A percentile compares a stretch with the other conserved stretches of the same genome.
Conservation (phyloP, 2,888 invertebrate genomes). For the Oscheius sp. region DNA sequence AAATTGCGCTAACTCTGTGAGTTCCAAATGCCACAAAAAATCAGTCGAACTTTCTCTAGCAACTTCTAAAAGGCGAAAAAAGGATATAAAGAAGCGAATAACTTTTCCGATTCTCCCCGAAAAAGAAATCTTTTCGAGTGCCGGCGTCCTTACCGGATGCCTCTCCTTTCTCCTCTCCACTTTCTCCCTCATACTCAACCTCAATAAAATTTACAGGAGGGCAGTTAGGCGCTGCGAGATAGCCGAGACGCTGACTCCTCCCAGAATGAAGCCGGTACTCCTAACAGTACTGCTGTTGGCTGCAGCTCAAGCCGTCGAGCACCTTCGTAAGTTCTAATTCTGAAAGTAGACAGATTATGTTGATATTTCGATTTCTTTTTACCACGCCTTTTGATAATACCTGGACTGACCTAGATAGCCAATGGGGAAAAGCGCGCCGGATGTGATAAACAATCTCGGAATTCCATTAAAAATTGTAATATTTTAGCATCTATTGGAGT, state of each 20-base stretch:
- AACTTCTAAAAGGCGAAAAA: no score
- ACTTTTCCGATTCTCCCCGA: constrained; percentile 1
- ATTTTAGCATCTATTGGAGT: constrained; percentile 57
- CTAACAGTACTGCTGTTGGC: background rate
- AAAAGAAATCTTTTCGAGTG: background rate
- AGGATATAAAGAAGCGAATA: no score
- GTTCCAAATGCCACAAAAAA: no score
- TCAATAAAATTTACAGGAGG: constrained; percentile 1
- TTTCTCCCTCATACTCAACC: background rate
- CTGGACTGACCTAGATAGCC: constrained; percentile 21
- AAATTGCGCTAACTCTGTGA: no score
- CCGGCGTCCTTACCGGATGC: constrained; percentile 3
- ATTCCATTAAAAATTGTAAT: background rate
- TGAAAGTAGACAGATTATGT: background rate
- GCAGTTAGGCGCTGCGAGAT: constrained; percentile 20
- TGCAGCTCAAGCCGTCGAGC: constrained; percentile 3
- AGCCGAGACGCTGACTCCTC: no score
- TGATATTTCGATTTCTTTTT: no score
- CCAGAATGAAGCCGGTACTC: constrained; percentile 17
- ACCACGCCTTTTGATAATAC: no score
- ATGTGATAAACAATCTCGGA: background rate
- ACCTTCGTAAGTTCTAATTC: constrained; percentile 18
- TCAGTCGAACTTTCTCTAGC: no score
- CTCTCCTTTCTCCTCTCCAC: background rate
- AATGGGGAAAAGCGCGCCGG: background rate